Evolutionary conservation across 2,113 vertebrate species (phyloP).

Genomic region (Copsychus sechellarum): DNA sequence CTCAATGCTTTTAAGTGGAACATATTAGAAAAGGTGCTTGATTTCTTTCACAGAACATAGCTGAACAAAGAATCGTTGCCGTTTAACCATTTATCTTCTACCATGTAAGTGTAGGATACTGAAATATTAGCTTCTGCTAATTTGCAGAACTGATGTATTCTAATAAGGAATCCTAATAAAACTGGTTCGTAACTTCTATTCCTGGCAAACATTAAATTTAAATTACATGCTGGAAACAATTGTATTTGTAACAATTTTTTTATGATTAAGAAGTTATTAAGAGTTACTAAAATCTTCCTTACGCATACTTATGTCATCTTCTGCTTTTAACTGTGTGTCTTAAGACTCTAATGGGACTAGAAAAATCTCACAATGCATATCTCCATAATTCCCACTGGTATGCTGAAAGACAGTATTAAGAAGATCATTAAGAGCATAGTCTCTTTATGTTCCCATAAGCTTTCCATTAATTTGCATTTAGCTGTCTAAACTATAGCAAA

Average conservation of each 20-base stretch:
- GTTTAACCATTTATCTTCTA: background rate
- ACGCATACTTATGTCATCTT: background rate
- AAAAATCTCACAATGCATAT: slow-evolving; percentile 6
- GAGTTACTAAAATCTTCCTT: slow-evolving; percentile 37
- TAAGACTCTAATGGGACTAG: slow-evolving; percentile 20
- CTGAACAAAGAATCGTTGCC: background rate
- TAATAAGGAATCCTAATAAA: background rate
- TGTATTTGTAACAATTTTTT: slow-evolving; percentile 27
- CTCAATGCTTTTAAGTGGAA: background rate
- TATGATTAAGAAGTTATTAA: slow-evolving; percentile 41
- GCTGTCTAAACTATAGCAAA: slow-evolving; percentile 45
- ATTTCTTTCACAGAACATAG: background rate
- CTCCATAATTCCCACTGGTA: slow-evolving; percentile 38
- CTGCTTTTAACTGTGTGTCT: background rate
- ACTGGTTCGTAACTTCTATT: background rate
- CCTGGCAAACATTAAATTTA: slow-evolving; percentile 27
- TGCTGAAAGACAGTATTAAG: slow-evolving; percentile 49
- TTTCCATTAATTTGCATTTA: slow-evolving; percentile 64
- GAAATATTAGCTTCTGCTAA: slow-evolving; percentile 1
- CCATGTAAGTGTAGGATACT: background rate
- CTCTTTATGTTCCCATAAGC: slow-evolving; percentile 42
- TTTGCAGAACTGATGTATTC: background rate
- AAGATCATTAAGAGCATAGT: slow-evolving; percentile 54
- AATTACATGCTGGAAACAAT: slow-evolving; percentile 43
- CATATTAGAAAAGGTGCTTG: background rate